Conservation (phyloP, 2,888 invertebrate genomes). For the Xanthorhoe designata region DNA sequence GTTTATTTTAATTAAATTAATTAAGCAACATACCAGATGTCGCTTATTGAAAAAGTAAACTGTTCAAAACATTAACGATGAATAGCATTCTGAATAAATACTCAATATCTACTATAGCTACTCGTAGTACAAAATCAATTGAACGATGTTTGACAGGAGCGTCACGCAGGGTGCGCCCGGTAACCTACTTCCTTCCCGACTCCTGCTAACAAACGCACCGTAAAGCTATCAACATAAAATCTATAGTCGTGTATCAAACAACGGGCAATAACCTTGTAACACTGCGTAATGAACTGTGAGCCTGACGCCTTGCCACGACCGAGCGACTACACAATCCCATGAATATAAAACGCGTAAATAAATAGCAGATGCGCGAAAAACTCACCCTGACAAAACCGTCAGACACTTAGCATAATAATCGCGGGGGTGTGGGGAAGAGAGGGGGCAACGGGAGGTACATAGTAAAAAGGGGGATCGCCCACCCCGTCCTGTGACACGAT, state of each 20-base stretch:
- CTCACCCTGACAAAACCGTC: conserved; percentile 77
- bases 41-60: neutral
- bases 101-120: conserved; percentile 42
- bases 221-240: conserved; percentile 49
- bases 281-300: conserved; percentile 78
- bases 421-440: conserved; percentile 60
- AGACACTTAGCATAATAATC: conserved; percentile 85
- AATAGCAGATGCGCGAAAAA: conserved; percentile 86
- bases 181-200: conserved; percentile 62
- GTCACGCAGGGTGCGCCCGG: conserved; percentile 71
- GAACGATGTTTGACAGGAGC: conserved; percentile 65
- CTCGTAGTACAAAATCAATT: conserved; percentile 76
- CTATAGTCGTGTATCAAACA: conserved; percentile 50
- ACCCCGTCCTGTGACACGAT: conserved; percentile 79
- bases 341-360: conserved; percentile 85
- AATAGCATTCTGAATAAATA: conserved; percentile 54
- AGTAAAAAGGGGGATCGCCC: conserved; percentile 50
- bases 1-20: too few relatives aligned
- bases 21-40: too few relatives aligned
- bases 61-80: conserved; percentile 29
- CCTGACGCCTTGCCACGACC: conserved; percentile 69
- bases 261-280: conserved; percentile 61
- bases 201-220: conserved; percentile 42
- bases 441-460: conserved; percentile 47
- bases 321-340: conserved; percentile 74